Evolutionary conservation across 2,113 vertebrate genomes (phyloP).

Genomic region (Saccopteryx bilineata): DNA sequence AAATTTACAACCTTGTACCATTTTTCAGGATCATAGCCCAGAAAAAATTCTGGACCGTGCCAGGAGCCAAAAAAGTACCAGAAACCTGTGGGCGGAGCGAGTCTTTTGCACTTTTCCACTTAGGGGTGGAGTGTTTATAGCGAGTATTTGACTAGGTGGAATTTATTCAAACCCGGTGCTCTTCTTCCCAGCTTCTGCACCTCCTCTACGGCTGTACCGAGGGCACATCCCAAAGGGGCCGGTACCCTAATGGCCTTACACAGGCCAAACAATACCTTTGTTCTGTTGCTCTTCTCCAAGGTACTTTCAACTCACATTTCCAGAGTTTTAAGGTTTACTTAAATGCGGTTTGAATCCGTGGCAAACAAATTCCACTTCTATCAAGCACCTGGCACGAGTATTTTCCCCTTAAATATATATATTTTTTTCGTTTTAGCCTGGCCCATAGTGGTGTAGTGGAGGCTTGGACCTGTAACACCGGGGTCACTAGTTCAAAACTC

Average conservation of each 20-base stretch:
- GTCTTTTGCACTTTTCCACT: neutral
- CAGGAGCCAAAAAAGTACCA: neutral
- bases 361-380: neutral
- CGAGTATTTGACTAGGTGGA: neutral
- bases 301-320: neutral
- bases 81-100: neutral
- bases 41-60: neutral
- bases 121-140: neutral
- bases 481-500: no score
- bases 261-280: neutral
- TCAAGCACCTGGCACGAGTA: neutral
- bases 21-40: neutral
- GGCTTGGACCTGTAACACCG: no score
- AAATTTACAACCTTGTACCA: neutral
- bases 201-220: neutral
- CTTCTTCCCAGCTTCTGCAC: neutral
- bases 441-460: no score
- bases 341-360: neutral
- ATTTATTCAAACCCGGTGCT: neutral
- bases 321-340: neutral
- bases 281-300: neutral
- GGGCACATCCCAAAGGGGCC: neutral
- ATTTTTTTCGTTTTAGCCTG: no score
- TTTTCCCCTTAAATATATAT: neutral
- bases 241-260: neutral